Base-by-base conservation (phyloP, 2,113 vertebrate genomes). In the Zapus hudsonius region DNA sequence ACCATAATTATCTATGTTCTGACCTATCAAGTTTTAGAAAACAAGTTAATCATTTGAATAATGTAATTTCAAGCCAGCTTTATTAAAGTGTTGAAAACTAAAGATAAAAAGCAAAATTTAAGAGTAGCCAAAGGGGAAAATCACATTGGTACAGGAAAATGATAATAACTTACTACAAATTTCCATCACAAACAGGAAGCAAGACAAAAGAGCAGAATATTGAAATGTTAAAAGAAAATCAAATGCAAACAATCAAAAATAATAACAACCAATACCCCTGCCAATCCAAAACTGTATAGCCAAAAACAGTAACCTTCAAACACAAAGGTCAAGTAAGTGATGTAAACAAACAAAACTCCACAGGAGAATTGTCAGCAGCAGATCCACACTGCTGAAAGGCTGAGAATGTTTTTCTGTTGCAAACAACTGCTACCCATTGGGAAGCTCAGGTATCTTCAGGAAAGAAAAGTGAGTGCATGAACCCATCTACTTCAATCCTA, bases 271-370 rank as follows among this genome's bases (percentile, higher is more conserved):
- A 84, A 69, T 64, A 2, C 15, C 1, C 17, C 40, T 20, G 36
- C 40, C 64, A 63, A 63, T 27, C 40, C 74, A 80, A 67, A 63
- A 27, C 47, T 75, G 40, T 72, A 61, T 17, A 80, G 12, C 7
- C 74, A 86, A 55, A 52, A 40, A 80, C 86, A 92, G 79, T 79
- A 70, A 61, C 33, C 63, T 70, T 78, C 64, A 47, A 85, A 44
- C 25, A 61, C 23, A 85, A 42, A 86, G 64, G 64, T 78, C 33
- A 86, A 76, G 79, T 72, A 38, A 72, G 57, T 72, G 40, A 47
- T 52, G 40, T 36, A 22, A 72, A 80, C 38, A 61, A 2, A 52
- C 52, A 52, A 52, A 52, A 52, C 7, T 13, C 52, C 27, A 15
- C 13, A 40, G 33, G 10, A 12, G 70, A 52, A 33, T 36, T 72